Evolutionary conservation across 2,113 vertebrate genomes (phyloP).

Genomic region (Mirza zaza): DNA sequence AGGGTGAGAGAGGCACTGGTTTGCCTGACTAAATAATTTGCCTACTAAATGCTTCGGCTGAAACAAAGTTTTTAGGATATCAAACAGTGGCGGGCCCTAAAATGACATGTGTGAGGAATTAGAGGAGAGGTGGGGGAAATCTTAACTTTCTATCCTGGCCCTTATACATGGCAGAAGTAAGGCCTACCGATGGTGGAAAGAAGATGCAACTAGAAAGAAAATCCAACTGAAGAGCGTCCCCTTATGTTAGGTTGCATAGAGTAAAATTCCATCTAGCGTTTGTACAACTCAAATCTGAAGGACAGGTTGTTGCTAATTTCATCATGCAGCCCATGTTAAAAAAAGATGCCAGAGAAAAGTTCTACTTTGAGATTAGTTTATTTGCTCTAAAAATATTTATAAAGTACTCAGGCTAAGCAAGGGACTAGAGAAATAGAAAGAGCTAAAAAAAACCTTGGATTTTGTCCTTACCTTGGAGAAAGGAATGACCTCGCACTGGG

Average conservation of each 20-base stretch:
- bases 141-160: not conserved
- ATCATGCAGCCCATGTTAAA: not conserved
- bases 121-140: not conserved
- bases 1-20: not conserved
- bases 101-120: not conserved
- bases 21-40: not conserved
- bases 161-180: not conserved
- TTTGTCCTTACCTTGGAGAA: not conserved
- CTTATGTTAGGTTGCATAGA: not conserved
- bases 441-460: not conserved
- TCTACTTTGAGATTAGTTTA: not conserved
- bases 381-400: not conserved
- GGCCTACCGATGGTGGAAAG: too few species aligned
- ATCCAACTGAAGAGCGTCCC: not conserved
- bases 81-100: not conserved
- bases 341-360: not conserved
- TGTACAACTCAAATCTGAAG: not conserved
- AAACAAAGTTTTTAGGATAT: not conserved
- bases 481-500: not conserved
- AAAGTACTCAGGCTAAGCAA: not conserved
- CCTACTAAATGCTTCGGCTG: not conserved
- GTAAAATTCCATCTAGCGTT: not conserved
- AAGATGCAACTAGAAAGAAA: not conserved
- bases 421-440: not conserved
- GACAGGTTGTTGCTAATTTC: not conserved